Conservation (phyloP, 1,140 invertebrate genomes). For the Megalopta genalis region DNA sequence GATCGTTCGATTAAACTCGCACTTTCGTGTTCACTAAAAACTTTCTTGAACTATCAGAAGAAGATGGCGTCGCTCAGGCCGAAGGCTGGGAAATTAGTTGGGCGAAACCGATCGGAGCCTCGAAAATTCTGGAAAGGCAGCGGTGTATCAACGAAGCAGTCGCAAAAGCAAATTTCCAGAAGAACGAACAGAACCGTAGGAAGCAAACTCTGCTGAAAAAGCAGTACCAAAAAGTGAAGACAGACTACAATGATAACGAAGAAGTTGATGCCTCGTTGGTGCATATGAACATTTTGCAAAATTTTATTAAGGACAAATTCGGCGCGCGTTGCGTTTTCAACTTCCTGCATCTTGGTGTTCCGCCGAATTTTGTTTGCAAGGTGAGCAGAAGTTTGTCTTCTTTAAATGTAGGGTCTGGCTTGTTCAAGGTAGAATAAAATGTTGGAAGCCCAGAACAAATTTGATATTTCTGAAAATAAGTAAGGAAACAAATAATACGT, state of each 20-base stretch:
- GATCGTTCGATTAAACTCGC: not conserved
- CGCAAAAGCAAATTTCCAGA: conserved; percentile 8
- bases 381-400: conserved; percentile 23
- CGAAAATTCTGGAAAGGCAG: conserved; percentile 72
- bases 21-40: not conserved
- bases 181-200: conserved; percentile 16
- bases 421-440: no score
- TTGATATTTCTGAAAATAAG: no score
- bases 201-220: conserved; percentile 34
- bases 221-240: not conserved
- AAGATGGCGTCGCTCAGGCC: conserved; percentile 62
- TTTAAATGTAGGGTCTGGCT: not conserved
- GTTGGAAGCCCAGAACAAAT: no score
- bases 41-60: conserved; percentile 51
- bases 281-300: conserved; percentile 54
- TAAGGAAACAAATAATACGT: not conserved
- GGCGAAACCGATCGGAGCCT: conserved; percentile 76
- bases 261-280: conserved; percentile 1
- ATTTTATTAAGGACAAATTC: conserved; percentile 64
- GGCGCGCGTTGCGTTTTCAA: conserved; percentile 64
- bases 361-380: conserved; percentile 21
- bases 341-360: not conserved
- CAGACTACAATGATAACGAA: conserved; percentile 19
- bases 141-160: conserved; percentile 71
- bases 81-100: conserved; percentile 76